Percentiles rank a stretch among this genome's conserved stretches.
Evolutionary conservation across 35 echinoderm and acorn worm species (phyloP).

Genomic region (Apostichopus californicus): DNA sequence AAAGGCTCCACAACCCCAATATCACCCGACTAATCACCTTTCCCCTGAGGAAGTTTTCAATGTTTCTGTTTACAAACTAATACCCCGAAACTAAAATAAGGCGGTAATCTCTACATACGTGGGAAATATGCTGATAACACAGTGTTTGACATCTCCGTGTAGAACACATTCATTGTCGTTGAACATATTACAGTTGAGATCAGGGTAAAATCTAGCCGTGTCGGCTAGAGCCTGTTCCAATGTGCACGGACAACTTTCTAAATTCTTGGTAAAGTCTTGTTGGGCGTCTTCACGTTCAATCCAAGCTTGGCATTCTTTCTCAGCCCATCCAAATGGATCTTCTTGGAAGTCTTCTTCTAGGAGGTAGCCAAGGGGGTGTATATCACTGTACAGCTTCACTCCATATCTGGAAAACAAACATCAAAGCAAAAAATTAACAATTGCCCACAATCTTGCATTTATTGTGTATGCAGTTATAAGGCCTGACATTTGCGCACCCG

Average conservation of each 20-base stretch:
- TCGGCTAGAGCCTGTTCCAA: conserved; percentile 56
- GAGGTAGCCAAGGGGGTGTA: conserved; percentile 64
- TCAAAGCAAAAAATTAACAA: no score
- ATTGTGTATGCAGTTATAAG: no score
- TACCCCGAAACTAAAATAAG: not conserved
- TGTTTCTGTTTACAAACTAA: not conserved
- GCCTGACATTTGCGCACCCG: no score
- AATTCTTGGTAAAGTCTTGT: conserved; percentile 6
- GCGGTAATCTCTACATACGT: conserved; percentile 8
- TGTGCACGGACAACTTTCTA: conserved; percentile 37
- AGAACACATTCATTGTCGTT: conserved; percentile 8
- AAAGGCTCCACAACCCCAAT: no score
- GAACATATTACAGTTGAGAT: conserved; percentile 22
- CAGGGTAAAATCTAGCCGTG: conserved; percentile 15
- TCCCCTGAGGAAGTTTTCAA: not conserved
- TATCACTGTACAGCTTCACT: conserved; percentile 65
- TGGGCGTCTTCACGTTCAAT: conserved; percentile 4
- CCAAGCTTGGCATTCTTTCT: conserved; percentile 51
- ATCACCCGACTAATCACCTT: no score
- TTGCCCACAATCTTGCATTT: no score
- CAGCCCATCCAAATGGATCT: conserved; percentile 41
- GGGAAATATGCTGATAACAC: conserved; percentile 45
- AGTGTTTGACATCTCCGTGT: conserved; percentile 32
- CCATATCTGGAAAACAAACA: not conserved
- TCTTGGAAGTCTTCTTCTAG: conserved; percentile 61